Percentiles rank a stretch among this genome's conserved stretches.
These are phyloP conservation scores for Adelognathus sp. DNA, from an alignment of 2,888 invertebrate species.

Conservation along the genomic window DNA sequence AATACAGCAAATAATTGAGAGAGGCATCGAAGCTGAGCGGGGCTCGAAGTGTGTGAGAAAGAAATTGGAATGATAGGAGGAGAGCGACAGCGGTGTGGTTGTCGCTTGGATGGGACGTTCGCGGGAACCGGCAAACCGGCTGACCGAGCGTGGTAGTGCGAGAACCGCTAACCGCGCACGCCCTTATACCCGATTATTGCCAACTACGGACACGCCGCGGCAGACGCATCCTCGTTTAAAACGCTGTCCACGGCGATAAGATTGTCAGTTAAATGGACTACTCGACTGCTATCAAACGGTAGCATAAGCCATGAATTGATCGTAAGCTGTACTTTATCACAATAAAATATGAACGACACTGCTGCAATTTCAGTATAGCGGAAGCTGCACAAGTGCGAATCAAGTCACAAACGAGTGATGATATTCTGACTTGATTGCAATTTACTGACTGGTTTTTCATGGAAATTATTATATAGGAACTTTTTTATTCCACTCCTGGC, in stretches of 20 bases:
- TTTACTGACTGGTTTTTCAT: no score
- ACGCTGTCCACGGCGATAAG: not conserved
- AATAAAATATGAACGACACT: not conserved
- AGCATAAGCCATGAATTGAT: not conserved
- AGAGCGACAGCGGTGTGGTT: not conserved
- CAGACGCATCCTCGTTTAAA: slow-evolving; percentile 3
- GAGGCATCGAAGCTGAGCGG: no score
- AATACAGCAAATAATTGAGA: no score
- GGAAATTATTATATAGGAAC: no score
- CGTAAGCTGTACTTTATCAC: not conserved
- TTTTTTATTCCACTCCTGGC: no score
- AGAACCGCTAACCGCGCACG: slow-evolving; percentile 40
- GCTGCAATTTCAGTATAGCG: not conserved
- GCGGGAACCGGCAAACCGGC: slow-evolving; percentile 40
- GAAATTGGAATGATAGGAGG: not conserved
- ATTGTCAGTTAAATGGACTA: not conserved
- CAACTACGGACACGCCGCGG: slow-evolving; percentile 10
- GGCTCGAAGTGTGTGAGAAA: no score
- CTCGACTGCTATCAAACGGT: not conserved
- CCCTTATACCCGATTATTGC: slow-evolving; percentile 12
- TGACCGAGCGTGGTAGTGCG: slow-evolving; percentile 40
- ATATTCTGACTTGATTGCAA: no score
- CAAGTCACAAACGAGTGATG: no score
- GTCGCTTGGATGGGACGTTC: slow-evolving; percentile 2
- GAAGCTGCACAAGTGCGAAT: not conserved